Evolutionary conservation across 2,113 vertebrate genomes (phyloP).

Genomic region (Sorex fumeus): DNA sequence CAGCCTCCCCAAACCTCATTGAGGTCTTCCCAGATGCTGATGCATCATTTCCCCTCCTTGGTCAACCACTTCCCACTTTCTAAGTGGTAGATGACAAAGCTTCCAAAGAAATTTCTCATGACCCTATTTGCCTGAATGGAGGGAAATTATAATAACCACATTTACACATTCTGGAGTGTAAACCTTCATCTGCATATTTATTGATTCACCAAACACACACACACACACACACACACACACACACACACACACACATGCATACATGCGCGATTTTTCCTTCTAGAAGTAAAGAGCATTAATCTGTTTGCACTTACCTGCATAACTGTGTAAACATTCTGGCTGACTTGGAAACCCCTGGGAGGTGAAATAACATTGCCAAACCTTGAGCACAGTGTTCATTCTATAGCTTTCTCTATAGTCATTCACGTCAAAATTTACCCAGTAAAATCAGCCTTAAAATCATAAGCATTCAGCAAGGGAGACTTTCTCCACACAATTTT

Average conservation of each 20-base stretch:
- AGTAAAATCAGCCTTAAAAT: slow-evolving; percentile 75
- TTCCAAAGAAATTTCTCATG: slow-evolving; percentile 45
- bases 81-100: slow-evolving; percentile 62
- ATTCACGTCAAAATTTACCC: slow-evolving; percentile 66
- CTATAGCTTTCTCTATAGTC: slow-evolving; percentile 71
- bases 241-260: too few relatives aligned
- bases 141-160: slow-evolving; percentile 63
- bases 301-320: slow-evolving; percentile 54
- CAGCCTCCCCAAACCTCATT: neutral
- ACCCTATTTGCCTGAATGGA: slow-evolving; percentile 7
- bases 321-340: slow-evolving; percentile 65
- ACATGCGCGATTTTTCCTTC: neutral
- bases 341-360: slow-evolving; percentile 52
- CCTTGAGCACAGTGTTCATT: slow-evolving; percentile 66
- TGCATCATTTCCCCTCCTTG: slow-evolving; percentile 17
- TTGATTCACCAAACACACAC: neutral
- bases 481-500: slow-evolving; percentile 77
- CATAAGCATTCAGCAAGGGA: slow-evolving; percentile 72
- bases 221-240: neutral
- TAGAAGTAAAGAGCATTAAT: slow-evolving; percentile 29
- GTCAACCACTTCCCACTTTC: neutral
- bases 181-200: slow-evolving; percentile 66
- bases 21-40: neutral
- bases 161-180: neutral
- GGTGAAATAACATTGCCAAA: slow-evolving; percentile 59